Percentiles rank a stretch among this genome's conserved stretches.
Evolutionary conservation across 2,797 vertebrate genomes (phyloP).

Genomic region (Argya squamiceps): DNA sequence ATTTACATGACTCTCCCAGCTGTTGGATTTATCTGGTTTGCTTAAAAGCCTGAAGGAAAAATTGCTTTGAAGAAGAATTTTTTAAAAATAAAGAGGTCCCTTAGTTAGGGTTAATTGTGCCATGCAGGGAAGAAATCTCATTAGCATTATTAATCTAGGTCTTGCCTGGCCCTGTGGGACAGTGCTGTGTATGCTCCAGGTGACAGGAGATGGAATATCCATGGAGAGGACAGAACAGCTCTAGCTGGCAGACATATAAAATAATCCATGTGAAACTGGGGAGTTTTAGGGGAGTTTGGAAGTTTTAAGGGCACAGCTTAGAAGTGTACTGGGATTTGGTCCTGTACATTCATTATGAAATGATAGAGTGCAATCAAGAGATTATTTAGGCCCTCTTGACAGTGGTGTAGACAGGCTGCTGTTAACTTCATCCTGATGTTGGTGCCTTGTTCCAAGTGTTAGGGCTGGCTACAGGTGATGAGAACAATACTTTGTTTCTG

Average conservation of each 20-base stretch:
- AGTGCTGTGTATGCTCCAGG: not conserved
- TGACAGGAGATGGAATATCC: not conserved
- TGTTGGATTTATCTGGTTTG: not conserved
- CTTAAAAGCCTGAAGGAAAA: constrained; percentile 18
- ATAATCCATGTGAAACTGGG: not conserved
- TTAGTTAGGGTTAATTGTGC: constrained; percentile 21
- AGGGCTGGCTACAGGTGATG: not conserved
- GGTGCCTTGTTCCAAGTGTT: not conserved
- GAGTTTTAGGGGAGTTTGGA: not conserved
- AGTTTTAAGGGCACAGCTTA: not conserved
- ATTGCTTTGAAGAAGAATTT: not conserved
- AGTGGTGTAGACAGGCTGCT: not conserved
- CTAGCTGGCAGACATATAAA: not conserved
- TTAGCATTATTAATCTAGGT: not conserved
- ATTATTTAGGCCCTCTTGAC: not conserved
- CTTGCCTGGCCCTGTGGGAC: not conserved
- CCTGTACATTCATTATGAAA: not conserved
- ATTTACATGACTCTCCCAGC: not conserved
- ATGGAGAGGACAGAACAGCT: not conserved
- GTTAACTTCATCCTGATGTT: not conserved
- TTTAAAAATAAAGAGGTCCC: not conserved
- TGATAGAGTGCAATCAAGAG: not conserved
- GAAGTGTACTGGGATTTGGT: not conserved
- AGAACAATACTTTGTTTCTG: not conserved
- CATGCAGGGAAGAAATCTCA: not conserved